phyloP scores from a whole-genome alignment of 2,797 vertebrate genomes.

The Liasis olivaceus region DNA sequence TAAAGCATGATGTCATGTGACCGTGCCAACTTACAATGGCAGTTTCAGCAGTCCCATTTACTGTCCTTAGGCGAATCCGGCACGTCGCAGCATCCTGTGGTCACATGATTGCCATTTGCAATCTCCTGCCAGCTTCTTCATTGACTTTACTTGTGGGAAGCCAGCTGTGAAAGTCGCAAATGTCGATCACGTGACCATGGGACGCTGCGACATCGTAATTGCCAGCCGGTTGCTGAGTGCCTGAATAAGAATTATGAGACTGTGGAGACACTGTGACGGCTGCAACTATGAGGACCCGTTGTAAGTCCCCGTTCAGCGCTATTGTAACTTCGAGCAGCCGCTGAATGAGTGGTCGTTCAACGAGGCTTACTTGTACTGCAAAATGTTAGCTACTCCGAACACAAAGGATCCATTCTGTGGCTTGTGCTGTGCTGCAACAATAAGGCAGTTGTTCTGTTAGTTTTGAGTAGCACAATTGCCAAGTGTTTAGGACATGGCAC shows the following conservation, averaged over 20 bases:
- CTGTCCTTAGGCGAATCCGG: neutral
- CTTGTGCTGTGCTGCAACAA: neutral
- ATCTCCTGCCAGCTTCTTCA: neutral
- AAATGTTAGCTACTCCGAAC: neutral
- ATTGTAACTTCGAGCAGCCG: neutral
- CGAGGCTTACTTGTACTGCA: neutral
- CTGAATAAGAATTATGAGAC: neutral
- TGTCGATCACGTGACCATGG: neutral
- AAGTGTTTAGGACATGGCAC: neutral
- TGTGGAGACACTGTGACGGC: neutral
- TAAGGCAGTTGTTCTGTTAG: neutral
- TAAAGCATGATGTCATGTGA: neutral
- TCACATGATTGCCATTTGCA: neutral
- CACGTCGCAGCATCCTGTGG: neutral
- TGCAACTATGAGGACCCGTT: neutral
- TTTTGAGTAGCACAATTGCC: neutral
- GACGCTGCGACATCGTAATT: neutral
- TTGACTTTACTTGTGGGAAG: neutral
- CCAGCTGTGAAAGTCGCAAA: neutral
- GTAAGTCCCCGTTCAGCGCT: no score
- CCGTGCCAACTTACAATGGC: neutral
- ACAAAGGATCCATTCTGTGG: neutral
- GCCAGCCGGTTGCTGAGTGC: neutral
- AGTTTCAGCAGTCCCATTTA: neutral
- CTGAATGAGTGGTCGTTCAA: neutral